Base-by-base conservation (phyloP, 2,888 invertebrate species). In the Spialia ferax region DNA sequence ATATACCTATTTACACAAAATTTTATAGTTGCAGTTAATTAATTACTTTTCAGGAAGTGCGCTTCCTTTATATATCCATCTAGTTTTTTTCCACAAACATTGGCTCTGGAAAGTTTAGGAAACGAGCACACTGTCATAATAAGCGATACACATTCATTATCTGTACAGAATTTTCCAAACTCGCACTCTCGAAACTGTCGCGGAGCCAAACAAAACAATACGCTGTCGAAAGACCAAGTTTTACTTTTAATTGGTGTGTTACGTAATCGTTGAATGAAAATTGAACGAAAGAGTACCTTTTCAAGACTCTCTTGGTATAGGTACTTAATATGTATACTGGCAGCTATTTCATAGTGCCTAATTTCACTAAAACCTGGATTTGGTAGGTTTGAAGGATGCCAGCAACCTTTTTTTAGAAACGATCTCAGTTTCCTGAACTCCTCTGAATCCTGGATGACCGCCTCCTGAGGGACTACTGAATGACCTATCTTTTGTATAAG, bases 151-250 rank as follows among this genome's bases (percentile, higher is more conserved):
- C 57, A 59, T 59, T 42, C 15, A 59, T 59, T 59, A 59, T 48
- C 42, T 56, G 32, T 48, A 15, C 20, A 18, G 56, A 59, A 48
- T 48, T 67, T 67, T 38, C 55, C 56, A 35, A 61, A 35, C 54
- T 54, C 50, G 29, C n/a, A 48, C 20, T 48, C 29, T 48, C 38
- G 26, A n/a, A 55, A 45, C 63, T 50, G 50, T 56, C 32, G 26
- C 42, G 13, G 54, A 54, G 56, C 45, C 63, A 56, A 63, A 32
- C 55, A 63, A 63, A 63, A 63, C 48, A 50, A 56, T 48, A 20
- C 20, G 15, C 63, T 11, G 56, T 29, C 45, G n/a, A 54, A 45
- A 48, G 45, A 45, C 29, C 15, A 54, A 29, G 52, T 22, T 29
- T 18, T 35, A 48, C 45, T 61, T 61, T 67, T 60, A 57, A 50